phyloP scores from a whole-genome alignment of 2,113 vertebrate species.

The Alethe castanea region DNA sequence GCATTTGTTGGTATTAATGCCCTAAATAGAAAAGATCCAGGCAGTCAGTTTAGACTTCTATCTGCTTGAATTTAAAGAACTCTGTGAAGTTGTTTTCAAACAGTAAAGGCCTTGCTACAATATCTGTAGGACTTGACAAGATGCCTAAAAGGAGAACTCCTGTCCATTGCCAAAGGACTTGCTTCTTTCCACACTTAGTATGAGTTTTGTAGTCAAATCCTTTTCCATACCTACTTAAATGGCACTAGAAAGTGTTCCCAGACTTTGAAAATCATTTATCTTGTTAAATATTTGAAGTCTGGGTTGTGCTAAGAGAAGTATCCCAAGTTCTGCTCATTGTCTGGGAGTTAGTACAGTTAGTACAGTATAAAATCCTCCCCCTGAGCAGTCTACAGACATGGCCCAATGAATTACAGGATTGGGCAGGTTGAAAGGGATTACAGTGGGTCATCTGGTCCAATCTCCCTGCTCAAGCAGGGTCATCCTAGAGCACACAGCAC shows the following conservation, averaged over 20 bases:
- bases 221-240: background rate
- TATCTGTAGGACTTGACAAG: background rate
- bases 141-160: background rate
- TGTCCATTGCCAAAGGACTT: background rate
- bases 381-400: background rate
- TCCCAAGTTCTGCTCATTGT: background rate
- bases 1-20: background rate
- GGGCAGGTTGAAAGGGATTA: background rate
- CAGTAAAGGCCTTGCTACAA: background rate
- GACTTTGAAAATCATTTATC: background rate
- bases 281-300: background rate
- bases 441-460: background rate
- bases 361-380: background rate
- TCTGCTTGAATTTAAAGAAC: background rate
- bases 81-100: background rate
- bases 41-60: background rate
- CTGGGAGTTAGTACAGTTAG: background rate
- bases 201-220: fast-evolving
- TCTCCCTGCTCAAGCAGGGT: background rate
- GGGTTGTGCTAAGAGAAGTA: background rate
- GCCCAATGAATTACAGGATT: background rate
- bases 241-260: background rate
- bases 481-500: background rate
- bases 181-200: background rate
- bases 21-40: background rate